Evolutionary conservation across 2,113 vertebrate species (phyloP).

Genomic region (Corythornis madagascariensis): DNA sequence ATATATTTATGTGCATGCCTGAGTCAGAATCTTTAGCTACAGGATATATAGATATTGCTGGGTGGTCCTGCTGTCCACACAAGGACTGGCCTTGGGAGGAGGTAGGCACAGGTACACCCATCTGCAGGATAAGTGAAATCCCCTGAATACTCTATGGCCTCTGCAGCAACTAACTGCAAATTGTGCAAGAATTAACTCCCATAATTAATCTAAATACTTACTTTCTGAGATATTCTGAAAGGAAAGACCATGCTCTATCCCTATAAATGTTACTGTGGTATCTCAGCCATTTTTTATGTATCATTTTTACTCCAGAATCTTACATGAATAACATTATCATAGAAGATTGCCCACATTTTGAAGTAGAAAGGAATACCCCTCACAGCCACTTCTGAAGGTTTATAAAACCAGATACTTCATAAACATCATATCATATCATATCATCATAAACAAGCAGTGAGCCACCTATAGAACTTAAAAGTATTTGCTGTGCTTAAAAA

Average conservation of each 20-base stretch:
- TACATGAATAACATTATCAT: background rate
- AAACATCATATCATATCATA: no score
- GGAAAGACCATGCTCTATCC: background rate
- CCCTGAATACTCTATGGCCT: background rate
- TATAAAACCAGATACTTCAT: background rate
- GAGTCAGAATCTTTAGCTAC: background rate
- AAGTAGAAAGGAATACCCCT: background rate
- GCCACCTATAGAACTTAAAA: background rate
- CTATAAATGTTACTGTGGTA: background rate
- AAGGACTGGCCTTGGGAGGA: background rate
- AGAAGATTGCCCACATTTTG: background rate
- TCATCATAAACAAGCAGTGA: background rate
- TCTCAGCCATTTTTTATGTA: background rate
- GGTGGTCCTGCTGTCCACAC: background rate
- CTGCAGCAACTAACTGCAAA: background rate
- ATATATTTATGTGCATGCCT: rapidly evolving
- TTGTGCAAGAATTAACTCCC: background rate
- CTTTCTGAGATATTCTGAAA: background rate
- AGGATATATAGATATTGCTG: background rate
- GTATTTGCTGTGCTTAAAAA: background rate
- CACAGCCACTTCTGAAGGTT: background rate
- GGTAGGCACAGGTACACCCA: no score
- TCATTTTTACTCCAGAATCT: background rate
- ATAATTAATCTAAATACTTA: background rate
- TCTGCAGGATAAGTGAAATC: background rate